phyloP scores from a whole-genome alignment of 2,888 invertebrate genomes.

The Brachycybe producta region DNA sequence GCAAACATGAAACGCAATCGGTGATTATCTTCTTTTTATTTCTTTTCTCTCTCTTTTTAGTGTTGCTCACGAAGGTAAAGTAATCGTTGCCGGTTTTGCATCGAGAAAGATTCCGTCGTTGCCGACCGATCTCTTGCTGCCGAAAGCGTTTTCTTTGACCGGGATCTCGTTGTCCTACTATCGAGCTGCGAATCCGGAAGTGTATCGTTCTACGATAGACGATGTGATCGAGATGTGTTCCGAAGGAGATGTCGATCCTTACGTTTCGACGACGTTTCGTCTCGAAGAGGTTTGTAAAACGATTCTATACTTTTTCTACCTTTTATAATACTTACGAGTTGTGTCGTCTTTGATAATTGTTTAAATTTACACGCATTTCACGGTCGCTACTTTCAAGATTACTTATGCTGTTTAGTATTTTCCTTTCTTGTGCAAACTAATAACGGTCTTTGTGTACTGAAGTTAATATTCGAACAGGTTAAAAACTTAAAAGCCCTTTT shows the following conservation, averaged over 20 bases:
- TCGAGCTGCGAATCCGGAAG: slow-evolving; percentile 39
- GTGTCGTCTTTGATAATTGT: background rate
- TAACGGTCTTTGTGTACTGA: too few relatives aligned
- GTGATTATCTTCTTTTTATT: slow-evolving; percentile 3
- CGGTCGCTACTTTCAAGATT: too few relatives aligned
- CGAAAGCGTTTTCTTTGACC: slow-evolving; percentile 38
- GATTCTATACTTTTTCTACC: background rate
- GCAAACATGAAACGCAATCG: background rate
- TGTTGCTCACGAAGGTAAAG: slow-evolving; percentile 42
- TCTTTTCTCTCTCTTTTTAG: slow-evolving; percentile 33
- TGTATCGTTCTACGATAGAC: slow-evolving; percentile 45
- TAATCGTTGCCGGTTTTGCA: slow-evolving; percentile 41
- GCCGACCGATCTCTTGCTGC: slow-evolving; percentile 33
- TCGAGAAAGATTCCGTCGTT: slow-evolving; percentile 40
- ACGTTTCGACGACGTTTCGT: slow-evolving; percentile 42
- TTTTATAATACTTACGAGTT: background rate
- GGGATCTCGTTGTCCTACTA: slow-evolving; percentile 42
- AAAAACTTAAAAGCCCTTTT: too few relatives aligned
- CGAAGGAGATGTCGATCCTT: slow-evolving; percentile 47
- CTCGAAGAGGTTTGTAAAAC: slow-evolving; percentile 36
- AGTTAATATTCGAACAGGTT: too few relatives aligned
- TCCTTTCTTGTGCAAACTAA: slow-evolving; percentile 17
- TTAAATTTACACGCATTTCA: background rate
- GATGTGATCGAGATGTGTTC: slow-evolving; percentile 48
- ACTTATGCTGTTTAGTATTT: slow-evolving; percentile 1